Percentiles rank a stretch among this genome's conserved stretches.
These are phyloP conservation scores for Priapulus caudatus DNA, from an alignment of 2,888 invertebrate species.

Conservation along the genomic window DNA sequence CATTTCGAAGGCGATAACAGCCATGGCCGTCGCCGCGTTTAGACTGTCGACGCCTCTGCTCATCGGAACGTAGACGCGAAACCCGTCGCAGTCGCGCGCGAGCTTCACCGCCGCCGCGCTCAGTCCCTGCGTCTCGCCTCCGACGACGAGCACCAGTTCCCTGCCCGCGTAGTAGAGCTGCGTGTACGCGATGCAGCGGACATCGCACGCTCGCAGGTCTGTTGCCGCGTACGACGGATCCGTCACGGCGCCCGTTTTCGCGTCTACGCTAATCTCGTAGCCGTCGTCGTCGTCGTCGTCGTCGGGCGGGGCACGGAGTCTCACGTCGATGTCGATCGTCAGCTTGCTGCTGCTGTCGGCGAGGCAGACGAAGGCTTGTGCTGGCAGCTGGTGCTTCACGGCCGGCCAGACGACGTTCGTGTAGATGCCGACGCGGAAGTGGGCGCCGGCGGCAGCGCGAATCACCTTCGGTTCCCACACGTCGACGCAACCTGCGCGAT, in stretches of 20 bases:
- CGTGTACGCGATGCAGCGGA: not conserved
- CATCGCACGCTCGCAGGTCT: too few relatives aligned
- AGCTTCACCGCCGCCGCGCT: slow-evolving; percentile 55
- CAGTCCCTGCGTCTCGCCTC: slow-evolving; percentile 81
- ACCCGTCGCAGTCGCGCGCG: slow-evolving; percentile 47
- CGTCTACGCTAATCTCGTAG: slow-evolving; percentile 13
- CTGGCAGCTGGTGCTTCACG: slow-evolving; percentile 43
- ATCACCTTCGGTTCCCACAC: slow-evolving; percentile 80
- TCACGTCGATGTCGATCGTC: slow-evolving; percentile 16
- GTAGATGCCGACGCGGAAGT: slow-evolving; percentile 62
- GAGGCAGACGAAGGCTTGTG: slow-evolving; percentile 44
- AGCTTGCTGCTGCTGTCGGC: slow-evolving; percentile 13
- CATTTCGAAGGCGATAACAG: slow-evolving; percentile 72
- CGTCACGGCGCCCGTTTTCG: slow-evolving; percentile 8
- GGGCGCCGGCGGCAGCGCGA: slow-evolving; percentile 68
- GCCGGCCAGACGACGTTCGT: slow-evolving; percentile 53
- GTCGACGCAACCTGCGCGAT: slow-evolving; percentile 81
- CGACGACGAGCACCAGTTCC: slow-evolving; percentile 58
- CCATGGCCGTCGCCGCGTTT: slow-evolving; percentile 68
- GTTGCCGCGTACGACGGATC: slow-evolving; percentile 18
- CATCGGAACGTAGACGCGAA: slow-evolving; percentile 65
- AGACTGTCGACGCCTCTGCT: slow-evolving; percentile 64
- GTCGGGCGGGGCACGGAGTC: slow-evolving; percentile 12
- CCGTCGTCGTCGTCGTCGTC: slow-evolving; percentile 15
- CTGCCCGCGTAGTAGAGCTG: slow-evolving; percentile 22